Conservation (phyloP, 2,797 vertebrate genomes). For the Anableps anableps region DNA sequence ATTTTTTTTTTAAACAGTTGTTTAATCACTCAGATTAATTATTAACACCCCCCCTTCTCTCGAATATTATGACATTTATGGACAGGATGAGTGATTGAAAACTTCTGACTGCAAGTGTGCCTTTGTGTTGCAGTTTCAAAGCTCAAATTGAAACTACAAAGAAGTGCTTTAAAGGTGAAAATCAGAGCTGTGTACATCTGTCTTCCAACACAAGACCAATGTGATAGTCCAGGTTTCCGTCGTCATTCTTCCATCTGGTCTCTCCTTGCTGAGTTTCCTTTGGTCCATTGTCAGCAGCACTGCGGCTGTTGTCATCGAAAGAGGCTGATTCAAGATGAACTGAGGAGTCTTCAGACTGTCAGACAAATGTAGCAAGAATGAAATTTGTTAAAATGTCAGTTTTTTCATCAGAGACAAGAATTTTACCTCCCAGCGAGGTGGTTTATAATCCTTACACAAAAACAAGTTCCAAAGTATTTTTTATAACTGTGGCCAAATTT, state of each 20-base stretch:
- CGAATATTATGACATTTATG: neutral
- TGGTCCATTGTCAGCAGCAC: conserved; percentile 23
- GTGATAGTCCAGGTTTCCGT: conserved; percentile 92
- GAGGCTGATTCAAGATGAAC: neutral
- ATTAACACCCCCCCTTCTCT: neutral
- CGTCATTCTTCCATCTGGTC: conserved; percentile 88
- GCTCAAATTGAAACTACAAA: neutral
- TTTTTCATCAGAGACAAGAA: neutral
- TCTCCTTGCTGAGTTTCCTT: conserved; percentile 80
- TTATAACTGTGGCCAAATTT: too few relatives aligned
- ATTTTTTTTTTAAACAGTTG: too few relatives aligned
- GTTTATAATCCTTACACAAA: neutral
- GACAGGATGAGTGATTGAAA: neutral
- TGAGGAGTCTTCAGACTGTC: conserved; percentile 14
- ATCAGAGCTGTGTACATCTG: conserved; percentile 83
- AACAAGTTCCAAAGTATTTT: too few relatives aligned
- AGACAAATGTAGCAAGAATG: neutral
- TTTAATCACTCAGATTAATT: neutral
- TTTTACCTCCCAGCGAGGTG: neutral
- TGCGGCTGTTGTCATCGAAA: conserved; percentile 21
- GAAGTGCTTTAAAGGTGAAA: neutral
- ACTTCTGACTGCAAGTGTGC: neutral
- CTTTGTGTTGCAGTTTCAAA: neutral
- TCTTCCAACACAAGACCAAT: conserved; percentile 89
- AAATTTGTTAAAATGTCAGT: neutral